Evolutionary conservation across 30 jellyfish, hydroid and myxozoan genomes (phyloP), one percentile per base, ranked within the genome.

Genomic region (Pseudorhiza aurosa): DNA sequence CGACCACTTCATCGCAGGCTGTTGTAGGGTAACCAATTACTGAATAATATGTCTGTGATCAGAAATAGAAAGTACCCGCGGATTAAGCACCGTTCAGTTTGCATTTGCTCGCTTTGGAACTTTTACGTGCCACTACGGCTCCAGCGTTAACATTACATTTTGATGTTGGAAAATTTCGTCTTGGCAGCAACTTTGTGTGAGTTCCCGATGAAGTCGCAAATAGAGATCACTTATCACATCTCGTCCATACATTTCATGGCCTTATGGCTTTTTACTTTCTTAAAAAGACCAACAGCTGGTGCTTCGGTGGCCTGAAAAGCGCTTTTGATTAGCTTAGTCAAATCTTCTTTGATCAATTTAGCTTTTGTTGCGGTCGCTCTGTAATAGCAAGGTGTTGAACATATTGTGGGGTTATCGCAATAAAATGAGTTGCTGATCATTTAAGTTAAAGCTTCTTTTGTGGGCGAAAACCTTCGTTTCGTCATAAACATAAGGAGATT

Each of bases 241-340:
- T 53, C 8, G 25, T 53, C 35, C 67, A 39, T 53, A 19, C 22
- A 3, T 37, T 64, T 2, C 19, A 40, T 32, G 36, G 67, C 67
- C 67, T 53, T 53, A 53, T 64, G 77, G 77, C 77, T 64, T 32
- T 60, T 64, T 64, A 64, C 77, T 64, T 40, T 32, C 77, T 64
- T 5, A 40, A 21, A 64, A 14, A 21, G 60, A 26, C 77, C 77
- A 64, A 58, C 77, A 64, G 77, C 36, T 64, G 77, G 77, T 35
- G 53, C 58, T 40, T 60, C 32, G 47, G 30, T 25, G 31, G 21
- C 17, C 19, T n/a, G 17, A 60, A 28, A 60, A 4, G 19, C 47
- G 45, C 53, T 25, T 28, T 60, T 64, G 59, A 32, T 64, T 44
- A 64, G 77, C 36, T 29, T 12, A 12, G 19, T 17, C 33, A 1